These are phyloP conservation scores for Pterostichus niger DNA, from an alignment of 2,888 invertebrate species.

Conservation along the genomic window DNA sequence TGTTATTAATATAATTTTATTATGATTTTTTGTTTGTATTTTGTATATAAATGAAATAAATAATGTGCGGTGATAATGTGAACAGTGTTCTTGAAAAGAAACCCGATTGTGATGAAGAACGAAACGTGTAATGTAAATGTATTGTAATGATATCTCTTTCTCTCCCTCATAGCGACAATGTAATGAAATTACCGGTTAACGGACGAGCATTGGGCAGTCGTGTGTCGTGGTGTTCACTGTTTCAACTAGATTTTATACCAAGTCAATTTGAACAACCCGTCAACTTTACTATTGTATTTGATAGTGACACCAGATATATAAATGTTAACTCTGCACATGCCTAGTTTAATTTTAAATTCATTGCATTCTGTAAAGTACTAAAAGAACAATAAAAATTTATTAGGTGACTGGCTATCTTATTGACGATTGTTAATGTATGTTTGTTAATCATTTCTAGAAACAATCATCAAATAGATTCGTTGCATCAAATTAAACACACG, in stretches of 20 bases:
- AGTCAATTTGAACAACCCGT: conserved; percentile 63
- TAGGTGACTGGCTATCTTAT: conserved; percentile 62
- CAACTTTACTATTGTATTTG: conserved; percentile 59
- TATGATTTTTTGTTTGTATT: conserved; percentile 60
- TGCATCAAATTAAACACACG: neutral
- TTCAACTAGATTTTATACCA: conserved; percentile 66
- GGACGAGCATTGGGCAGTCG: neutral
- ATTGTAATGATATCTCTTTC: conserved; percentile 13
- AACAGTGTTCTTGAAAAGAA: conserved; percentile 24
- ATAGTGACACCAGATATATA: conserved; percentile 64
- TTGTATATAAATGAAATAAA: conserved; percentile 62
- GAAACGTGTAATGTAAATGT: neutral
- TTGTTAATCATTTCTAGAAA: neutral
- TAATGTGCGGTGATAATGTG: conserved; percentile 49
- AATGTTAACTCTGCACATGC: conserved; percentile 66
- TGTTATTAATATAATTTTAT: conserved; percentile 37
- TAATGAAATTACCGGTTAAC: neutral
- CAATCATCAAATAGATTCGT: neutral
- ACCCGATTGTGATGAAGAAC: conserved; percentile 3
- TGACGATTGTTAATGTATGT: conserved; percentile 16
- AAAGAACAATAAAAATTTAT: conserved; percentile 64
- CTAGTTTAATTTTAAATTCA: conserved; percentile 62
- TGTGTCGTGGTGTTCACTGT: conserved; percentile 64
- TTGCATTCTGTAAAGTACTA: conserved; percentile 66
- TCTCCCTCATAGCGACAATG: conserved; percentile 60